phyloP scores from a whole-genome alignment of 1,140 invertebrate species.

The Vanessa tameamea region DNA sequence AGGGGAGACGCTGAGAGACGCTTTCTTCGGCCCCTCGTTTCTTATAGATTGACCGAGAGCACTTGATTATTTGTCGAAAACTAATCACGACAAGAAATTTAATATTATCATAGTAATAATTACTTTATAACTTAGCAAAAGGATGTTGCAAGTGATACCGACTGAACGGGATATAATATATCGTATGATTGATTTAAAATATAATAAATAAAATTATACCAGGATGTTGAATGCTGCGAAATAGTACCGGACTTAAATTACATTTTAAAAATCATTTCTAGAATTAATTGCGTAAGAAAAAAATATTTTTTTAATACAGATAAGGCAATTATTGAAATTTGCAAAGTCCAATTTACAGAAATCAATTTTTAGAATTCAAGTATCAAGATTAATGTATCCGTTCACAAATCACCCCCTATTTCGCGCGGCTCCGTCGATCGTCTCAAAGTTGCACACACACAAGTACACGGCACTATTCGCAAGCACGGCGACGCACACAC shows the following conservation, averaged over 20 bases:
- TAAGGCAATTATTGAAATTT: neutral
- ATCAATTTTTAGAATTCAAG: constrained; percentile 27
- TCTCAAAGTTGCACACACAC: constrained; percentile 69
- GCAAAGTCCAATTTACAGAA: neutral
- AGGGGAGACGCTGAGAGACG: constrained; percentile 75
- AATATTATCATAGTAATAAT: neutral
- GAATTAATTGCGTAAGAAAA: too few species aligned
- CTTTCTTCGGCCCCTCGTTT: constrained; percentile 76
- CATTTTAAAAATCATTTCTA: too few species aligned
- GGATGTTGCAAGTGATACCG: too few species aligned
- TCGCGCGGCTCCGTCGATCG: constrained; percentile 67
- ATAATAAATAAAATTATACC: too few species aligned
- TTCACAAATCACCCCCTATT: constrained; percentile 73
- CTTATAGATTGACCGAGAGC: constrained; percentile 55
- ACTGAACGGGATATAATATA: too few species aligned
- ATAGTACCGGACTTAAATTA: too few species aligned
- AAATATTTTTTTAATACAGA: neutral
- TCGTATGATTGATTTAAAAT: too few species aligned
- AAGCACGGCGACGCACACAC: constrained; percentile 51
- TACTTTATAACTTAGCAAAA: neutral
- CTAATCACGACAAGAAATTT: neutral
- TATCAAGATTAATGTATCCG: constrained; percentile 44
- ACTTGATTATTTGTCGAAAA: constrained; percentile 45
- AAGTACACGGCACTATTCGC: constrained; percentile 57
- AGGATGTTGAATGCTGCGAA: too few species aligned